Evolutionary conservation across 1,140 invertebrate genomes (phyloP), one percentile per base, ranked within the genome.

Genomic region (Trypoxylus dichotomus): DNA sequence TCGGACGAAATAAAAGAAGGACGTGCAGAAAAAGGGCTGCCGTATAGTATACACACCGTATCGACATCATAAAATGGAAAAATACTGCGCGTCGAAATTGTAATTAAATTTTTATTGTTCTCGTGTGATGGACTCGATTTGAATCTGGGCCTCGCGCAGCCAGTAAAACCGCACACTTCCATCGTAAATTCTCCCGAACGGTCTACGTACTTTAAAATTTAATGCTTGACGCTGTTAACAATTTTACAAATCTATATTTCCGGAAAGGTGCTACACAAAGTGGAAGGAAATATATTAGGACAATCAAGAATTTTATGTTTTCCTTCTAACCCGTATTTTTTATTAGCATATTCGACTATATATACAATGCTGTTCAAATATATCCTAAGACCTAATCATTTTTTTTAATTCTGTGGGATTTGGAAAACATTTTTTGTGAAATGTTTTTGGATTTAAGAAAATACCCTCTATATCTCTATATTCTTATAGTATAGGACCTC

Each of bases 91-190:
- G 60, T 63, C 60, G 60, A 63, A 63, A 63, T 19, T 24, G 25
- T 63, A 63, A 63, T 63, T 63, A 63, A 63, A 63, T 63, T 63
- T 63, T 63, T 63, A 27, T 63, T 63, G 60, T 63, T 63, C 60
- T 63, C 60, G 21, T 63, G 60, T 63, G 60, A 63, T 63, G 21
- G 60, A 63, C 60, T 24, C 10, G 21, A 24, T 63, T 63, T 27
- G 60, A 25, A 63, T 63, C n/a, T 63, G 60, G 19, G 19, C n/a
- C 19, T 21, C 54, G 54, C n/a, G 54, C 3, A 58, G 25, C 19
- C 10, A 21, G 19, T 25, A 63, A 63, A 63, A 24, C 19, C 60
- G n/a, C 19, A 7, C 21, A 27, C 60, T 63, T 63, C 8, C 1
- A 63, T 63, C 60, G 60, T 63, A 63, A 63, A 63, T 63, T 13